Evolutionary conservation across 2,888 invertebrate species (phyloP).

Genomic region (Sisyra terminalis): DNA sequence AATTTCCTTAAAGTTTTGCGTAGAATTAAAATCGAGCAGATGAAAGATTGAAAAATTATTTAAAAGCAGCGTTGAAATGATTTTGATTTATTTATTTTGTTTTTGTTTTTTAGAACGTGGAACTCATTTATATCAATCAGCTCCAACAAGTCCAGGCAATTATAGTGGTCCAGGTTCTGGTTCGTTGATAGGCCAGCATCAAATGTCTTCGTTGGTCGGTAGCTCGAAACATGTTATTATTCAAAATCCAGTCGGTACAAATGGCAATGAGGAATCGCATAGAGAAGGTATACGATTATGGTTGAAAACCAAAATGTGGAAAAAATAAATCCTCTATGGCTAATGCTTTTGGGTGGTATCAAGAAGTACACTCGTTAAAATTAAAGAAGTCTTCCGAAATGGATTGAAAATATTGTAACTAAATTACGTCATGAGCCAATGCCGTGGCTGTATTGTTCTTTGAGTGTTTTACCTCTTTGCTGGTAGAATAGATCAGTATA

Average conservation of each 20-base stretch:
- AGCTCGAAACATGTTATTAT: slow-evolving; percentile 30
- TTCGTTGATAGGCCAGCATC: slow-evolving; percentile 28
- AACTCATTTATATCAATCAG: slow-evolving; percentile 22
- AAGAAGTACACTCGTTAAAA: too few relatives aligned
- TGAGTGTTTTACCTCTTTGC: too few relatives aligned
- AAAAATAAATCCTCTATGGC: too few relatives aligned
- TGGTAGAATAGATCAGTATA: too few relatives aligned
- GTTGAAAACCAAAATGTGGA: too few relatives aligned
- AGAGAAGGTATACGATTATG: slow-evolving; percentile 24
- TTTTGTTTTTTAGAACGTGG: slow-evolving; percentile 6
- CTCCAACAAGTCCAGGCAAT: slow-evolving; percentile 49
- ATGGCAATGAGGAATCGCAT: slow-evolving; percentile 36
- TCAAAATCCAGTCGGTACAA: slow-evolving; percentile 40
- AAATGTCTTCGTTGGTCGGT: slow-evolving; percentile 30
- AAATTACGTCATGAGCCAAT: too few relatives aligned
- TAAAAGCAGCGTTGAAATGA: background rate
- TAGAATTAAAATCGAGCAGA: background rate
- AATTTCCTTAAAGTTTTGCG: too few relatives aligned
- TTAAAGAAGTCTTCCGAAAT: too few relatives aligned
- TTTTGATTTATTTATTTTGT: background rate
- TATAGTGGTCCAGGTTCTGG: slow-evolving; percentile 29
- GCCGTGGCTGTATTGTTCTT: too few relatives aligned
- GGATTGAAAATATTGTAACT: too few relatives aligned
- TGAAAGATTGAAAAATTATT: background rate
- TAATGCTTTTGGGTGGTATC: too few relatives aligned